A percentile compares a stretch with the other conserved stretches of the same genome.
phyloP scores from a whole-genome alignment of 2,113 vertebrate species.

The Pelmatolapia mariae region DNA sequence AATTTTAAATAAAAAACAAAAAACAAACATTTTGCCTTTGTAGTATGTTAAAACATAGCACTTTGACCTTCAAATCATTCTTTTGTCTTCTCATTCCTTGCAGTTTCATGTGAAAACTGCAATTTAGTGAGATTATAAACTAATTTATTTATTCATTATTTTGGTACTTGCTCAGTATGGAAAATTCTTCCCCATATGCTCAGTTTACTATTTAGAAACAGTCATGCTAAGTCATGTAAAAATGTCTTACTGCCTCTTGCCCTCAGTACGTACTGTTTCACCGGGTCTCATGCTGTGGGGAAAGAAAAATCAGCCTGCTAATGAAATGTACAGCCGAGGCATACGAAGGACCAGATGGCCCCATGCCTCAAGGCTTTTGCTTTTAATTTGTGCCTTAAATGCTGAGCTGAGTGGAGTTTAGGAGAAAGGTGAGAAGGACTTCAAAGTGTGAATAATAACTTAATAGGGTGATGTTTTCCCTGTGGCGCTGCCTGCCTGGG shows the following conservation, averaged over 20 bases:
- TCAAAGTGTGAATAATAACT: conserved; percentile 31
- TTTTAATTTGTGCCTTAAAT: conserved; percentile 22
- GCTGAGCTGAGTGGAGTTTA: neutral
- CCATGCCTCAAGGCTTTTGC: conserved; percentile 13
- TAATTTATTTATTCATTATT: neutral
- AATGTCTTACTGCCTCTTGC: neutral
- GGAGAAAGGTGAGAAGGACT: conserved; percentile 37
- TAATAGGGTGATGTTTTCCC: neutral
- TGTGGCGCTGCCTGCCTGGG: neutral
- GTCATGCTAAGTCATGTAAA: neutral
- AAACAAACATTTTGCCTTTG: neutral
- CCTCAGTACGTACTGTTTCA: neutral
- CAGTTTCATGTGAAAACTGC: neutral
- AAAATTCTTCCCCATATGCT: neutral
- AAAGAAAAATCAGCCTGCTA: conserved; percentile 9
- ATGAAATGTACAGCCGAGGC: conserved; percentile 37
- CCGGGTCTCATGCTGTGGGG: neutral
- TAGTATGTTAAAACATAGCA: neutral
- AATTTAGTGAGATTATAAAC: neutral
- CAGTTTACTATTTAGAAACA: neutral
- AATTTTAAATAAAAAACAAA: neutral
- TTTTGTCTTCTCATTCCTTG: neutral
- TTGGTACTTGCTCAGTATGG: neutral
- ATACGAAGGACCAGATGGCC: conserved; percentile 20
- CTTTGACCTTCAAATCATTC: neutral